phyloP scores from a whole-genome alignment of 2,797 vertebrate genomes.

The Trematomus bernacchii region DNA sequence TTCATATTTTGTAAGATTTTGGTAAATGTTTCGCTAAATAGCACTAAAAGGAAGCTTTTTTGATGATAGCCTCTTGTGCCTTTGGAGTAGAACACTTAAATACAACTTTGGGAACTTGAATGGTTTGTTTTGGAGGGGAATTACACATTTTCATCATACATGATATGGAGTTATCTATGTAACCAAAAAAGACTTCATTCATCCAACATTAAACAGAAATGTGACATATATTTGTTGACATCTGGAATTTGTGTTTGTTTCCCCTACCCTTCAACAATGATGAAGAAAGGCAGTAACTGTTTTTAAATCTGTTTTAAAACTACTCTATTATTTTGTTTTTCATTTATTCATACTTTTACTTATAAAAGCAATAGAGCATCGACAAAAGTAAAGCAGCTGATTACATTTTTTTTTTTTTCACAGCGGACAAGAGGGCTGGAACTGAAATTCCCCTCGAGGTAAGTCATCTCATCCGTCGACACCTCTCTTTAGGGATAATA shows the following conservation, averaged over 20 bases:
- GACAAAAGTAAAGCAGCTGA: not conserved
- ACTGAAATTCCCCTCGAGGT: constrained; percentile 74
- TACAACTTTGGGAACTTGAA: not conserved
- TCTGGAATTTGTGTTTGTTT: not conserved
- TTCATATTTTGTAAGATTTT: not conserved
- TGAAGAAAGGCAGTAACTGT: not conserved
- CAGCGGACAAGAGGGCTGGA: constrained; percentile 86
- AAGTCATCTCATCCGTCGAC: constrained; percentile 18
- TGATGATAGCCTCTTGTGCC: not conserved
- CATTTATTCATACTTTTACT: not conserved
- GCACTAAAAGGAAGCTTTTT: too few species aligned
- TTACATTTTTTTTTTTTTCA: constrained; percentile 21
- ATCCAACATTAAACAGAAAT: not conserved
- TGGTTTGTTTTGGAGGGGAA: not conserved
- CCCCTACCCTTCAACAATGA: not conserved
- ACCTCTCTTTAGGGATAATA: not conserved
- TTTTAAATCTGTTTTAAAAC: not conserved
- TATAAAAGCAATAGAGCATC: too few species aligned
- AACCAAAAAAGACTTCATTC: not conserved
- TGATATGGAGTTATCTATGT: not conserved
- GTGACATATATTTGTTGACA: not conserved
- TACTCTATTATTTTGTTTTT: not conserved
- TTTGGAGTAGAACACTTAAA: not conserved
- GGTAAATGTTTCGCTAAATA: not conserved
- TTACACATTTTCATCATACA: not conserved